Evolutionary conservation across 1,140 invertebrate species (phyloP).

Genomic region (Lucilia cuprina): DNA sequence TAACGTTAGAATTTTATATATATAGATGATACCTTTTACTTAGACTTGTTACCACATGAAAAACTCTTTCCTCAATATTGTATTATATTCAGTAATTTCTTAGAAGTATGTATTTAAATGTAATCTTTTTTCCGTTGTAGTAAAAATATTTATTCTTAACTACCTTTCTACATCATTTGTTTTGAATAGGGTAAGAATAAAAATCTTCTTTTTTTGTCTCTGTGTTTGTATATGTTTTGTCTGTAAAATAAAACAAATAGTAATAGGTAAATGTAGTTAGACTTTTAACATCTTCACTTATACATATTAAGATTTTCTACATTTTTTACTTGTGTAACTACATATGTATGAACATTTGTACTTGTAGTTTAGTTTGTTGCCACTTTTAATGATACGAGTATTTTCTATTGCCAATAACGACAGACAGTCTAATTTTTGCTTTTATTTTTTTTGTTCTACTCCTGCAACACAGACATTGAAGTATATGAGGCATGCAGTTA

Average conservation of each 20-base stretch:
- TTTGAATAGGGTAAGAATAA: background rate
- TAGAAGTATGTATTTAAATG: background rate
- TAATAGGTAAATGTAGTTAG: background rate
- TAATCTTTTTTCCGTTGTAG: slow-evolving; percentile 18
- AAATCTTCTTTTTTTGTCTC: background rate
- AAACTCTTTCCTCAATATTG: background rate
- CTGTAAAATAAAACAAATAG: too few species aligned
- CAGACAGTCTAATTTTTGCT: background rate
- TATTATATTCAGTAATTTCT: too few species aligned
- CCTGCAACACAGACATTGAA: background rate
- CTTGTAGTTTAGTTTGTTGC: background rate
- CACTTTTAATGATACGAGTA: background rate
- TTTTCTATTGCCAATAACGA: slow-evolving; percentile 19
- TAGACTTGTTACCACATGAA: background rate
- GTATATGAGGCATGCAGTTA: background rate
- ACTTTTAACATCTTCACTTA: background rate
- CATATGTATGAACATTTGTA: background rate
- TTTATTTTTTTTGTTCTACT: background rate
- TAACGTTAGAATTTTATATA: too few species aligned
- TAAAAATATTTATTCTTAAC: slow-evolving; percentile 19
- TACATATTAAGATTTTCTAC: background rate
- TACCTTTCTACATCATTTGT: slow-evolving; percentile 22
- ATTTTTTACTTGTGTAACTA: background rate
- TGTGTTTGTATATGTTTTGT: background rate
- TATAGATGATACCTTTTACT: background rate